Evolutionary conservation across 2,888 invertebrate species (phyloP).

Genomic region (Lamproptera curius): DNA sequence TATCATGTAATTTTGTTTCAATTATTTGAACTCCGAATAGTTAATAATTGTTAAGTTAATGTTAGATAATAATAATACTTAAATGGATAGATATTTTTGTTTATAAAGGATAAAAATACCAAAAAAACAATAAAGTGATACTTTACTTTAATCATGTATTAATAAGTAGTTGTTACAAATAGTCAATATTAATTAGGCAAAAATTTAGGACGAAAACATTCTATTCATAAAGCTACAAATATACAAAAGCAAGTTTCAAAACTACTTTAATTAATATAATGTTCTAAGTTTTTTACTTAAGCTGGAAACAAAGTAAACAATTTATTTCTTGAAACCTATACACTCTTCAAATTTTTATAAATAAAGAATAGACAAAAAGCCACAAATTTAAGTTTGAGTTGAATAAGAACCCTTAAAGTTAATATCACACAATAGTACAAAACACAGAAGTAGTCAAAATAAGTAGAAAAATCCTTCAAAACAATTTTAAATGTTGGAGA

Average conservation of each 20-base stretch:
- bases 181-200: neutral
- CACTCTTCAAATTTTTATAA: too few species aligned
- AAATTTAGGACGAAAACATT: neutral
- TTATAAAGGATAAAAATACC: too few species aligned
- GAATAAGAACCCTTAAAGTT: slow-evolving; percentile 4
- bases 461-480: neutral
- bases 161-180: neutral
- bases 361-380: neutral
- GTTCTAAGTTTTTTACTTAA: too few species aligned
- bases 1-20: too few species aligned
- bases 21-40: too few species aligned
- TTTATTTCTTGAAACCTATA: too few species aligned
- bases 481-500: slow-evolving; percentile 1
- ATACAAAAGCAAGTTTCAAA: neutral
- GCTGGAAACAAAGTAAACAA: too few species aligned
- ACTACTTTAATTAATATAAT: too few species aligned
- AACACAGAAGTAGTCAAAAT: neutral
- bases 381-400: too few species aligned
- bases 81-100: too few species aligned
- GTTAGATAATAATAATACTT: too few species aligned
- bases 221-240: neutral
- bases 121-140: neutral
- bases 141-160: neutral
- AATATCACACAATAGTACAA: slow-evolving; percentile 12
- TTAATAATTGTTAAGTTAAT: too few species aligned